These are phyloP conservation scores for Drosophila demipolita DNA, from an alignment of 2,888 invertebrate species.

Conservation along the genomic window DNA sequence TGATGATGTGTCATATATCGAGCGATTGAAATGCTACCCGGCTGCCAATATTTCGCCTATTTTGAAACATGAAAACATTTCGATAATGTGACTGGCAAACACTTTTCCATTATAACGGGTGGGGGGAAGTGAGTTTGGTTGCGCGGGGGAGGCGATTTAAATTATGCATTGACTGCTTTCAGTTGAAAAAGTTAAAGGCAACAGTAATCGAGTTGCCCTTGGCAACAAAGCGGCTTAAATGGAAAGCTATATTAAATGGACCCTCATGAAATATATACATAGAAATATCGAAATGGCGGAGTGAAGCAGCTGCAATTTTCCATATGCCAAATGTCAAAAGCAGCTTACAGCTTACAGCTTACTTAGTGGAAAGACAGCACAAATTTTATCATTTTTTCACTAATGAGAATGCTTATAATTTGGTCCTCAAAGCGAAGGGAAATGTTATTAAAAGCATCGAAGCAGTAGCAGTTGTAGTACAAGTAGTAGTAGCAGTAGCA, in stretches of 20 bases:
- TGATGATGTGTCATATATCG: constrained; percentile 78
- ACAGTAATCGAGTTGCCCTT: constrained; percentile 58
- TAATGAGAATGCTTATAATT: constrained; percentile 51
- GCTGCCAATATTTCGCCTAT: constrained; percentile 21
- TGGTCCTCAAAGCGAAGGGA: constrained; percentile 10
- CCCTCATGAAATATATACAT: constrained; percentile 32
- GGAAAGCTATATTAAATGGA: constrained; percentile 56
- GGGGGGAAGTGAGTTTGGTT: background rate
- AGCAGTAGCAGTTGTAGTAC: no score
- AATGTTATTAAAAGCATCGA: constrained; percentile 28
- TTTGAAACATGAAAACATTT: constrained; percentile 74
- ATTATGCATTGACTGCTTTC: constrained; percentile 23
- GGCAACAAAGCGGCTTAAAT: constrained; percentile 76
- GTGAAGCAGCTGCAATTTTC: constrained; percentile 42
- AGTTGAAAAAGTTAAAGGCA: constrained; percentile 15
- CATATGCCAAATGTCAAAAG: constrained; percentile 55
- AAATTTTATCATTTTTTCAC: constrained; percentile 16
- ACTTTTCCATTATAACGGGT: constrained; percentile 3
- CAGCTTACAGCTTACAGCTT: constrained; percentile 62
- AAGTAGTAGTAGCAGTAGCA: no score
- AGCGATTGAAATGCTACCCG: constrained; percentile 69
- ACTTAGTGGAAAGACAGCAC: constrained; percentile 11
- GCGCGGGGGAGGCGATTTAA: background rate
- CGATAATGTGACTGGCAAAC: constrained; percentile 48
- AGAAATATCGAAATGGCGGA: constrained; percentile 10